Conservation (phyloP, 2,888 invertebrate genomes). For the Eurytoma adleriae region DNA sequence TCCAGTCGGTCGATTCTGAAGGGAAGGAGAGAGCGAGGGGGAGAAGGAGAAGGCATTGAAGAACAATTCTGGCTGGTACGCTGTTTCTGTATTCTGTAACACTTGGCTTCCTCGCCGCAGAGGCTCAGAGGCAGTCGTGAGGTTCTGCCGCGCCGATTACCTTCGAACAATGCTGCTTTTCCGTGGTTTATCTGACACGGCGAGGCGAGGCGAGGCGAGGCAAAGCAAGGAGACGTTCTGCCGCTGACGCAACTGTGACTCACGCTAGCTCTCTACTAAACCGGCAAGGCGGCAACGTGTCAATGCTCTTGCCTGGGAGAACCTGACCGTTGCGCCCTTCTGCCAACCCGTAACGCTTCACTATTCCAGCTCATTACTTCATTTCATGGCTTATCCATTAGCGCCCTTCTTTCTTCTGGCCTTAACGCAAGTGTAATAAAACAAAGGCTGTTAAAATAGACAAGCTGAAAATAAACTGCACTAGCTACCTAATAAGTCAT, state of each 20-base stretch:
- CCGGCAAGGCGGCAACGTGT: neutral
- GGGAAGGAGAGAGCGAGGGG: neutral
- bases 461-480: too few species aligned
- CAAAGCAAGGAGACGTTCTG: neutral
- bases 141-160: slow-evolving; percentile 54
- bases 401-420: too few species aligned
- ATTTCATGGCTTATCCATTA: too few species aligned
- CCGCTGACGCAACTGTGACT: neutral
- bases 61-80: slow-evolving; percentile 41
- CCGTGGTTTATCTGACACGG: slow-evolving; percentile 55
- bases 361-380: too few species aligned
- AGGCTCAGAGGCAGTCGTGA: slow-evolving; percentile 1
- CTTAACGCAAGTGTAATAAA: too few species aligned
- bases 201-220: slow-evolving; percentile 23
- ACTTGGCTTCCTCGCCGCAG: slow-evolving; percentile 10
- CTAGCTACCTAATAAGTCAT: too few species aligned
- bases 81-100: slow-evolving; percentile 20
- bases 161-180: slow-evolving; percentile 56
- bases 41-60: slow-evolving; percentile 34
- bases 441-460: too few species aligned
- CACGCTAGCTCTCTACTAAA: too few species aligned
- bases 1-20: slow-evolving; percentile 24
- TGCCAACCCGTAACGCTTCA: too few species aligned
- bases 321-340: neutral
- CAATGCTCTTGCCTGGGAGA: slow-evolving; percentile 9